These are phyloP conservation scores for Hydrozoanthus gracilis DNA, from an alignment of 92 coral and sea anemone genomes.

Conservation along the genomic window DNA sequence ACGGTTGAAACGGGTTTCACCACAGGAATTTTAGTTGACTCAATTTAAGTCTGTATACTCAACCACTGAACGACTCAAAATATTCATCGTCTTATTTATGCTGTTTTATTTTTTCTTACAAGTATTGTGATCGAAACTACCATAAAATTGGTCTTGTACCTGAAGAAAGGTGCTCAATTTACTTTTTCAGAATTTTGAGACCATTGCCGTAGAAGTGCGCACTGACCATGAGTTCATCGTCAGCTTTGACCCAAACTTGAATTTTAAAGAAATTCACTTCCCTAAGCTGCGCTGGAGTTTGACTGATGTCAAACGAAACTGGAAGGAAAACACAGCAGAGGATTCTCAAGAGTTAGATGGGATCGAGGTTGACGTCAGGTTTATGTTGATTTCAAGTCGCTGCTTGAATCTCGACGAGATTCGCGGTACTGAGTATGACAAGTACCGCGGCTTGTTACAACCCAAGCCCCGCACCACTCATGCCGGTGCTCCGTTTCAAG, in stretches of 20 bases:
- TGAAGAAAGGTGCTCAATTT: background rate
- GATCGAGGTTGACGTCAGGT: slow-evolving; percentile 90
- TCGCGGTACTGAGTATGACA: slow-evolving; percentile 77
- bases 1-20: too few relatives aligned
- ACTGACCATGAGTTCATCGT: slow-evolving; percentile 74
- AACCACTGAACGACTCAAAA: too few relatives aligned
- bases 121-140: too few relatives aligned
- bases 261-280: slow-evolving; percentile 63
- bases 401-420: slow-evolving; percentile 71
- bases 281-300: slow-evolving; percentile 90
- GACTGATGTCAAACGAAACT: slow-evolving; percentile 88
- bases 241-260: slow-evolving; percentile 57
- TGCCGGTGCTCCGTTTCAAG: slow-evolving; percentile 57
- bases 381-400: slow-evolving; percentile 85
- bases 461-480: slow-evolving; percentile 49
- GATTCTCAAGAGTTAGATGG: slow-evolving; percentile 77
- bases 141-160: too few relatives aligned
- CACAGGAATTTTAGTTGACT: too few relatives aligned
- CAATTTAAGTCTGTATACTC: too few relatives aligned
- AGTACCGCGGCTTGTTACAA: slow-evolving; percentile 69
- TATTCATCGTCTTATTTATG: too few relatives aligned
- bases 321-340: slow-evolving; percentile 70
- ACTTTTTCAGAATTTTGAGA: slow-evolving; percentile 43
- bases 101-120: too few relatives aligned
- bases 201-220: slow-evolving; percentile 64